A percentile compares a stretch with the other conserved stretches of the same genome.
Evolutionary conservation across 2,888 invertebrate genomes (phyloP).

Genomic region (Ctena decussata): DNA sequence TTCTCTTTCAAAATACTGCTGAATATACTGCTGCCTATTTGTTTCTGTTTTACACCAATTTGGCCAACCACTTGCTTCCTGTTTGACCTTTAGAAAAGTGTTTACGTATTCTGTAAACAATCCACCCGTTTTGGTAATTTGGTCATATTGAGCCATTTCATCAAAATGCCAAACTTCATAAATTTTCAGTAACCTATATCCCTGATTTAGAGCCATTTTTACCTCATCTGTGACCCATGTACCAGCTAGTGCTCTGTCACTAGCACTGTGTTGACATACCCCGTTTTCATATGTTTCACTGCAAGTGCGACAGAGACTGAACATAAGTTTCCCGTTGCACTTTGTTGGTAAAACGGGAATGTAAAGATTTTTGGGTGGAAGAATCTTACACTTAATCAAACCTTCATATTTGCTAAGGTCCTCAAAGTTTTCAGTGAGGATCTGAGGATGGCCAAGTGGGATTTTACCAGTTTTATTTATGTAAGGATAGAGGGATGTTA

Average conservation of each 20-base stretch:
- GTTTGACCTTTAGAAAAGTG: conserved; percentile 32
- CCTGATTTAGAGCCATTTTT: conserved; percentile 24
- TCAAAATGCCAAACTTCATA: conserved; percentile 45
- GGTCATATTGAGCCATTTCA: conserved; percentile 20
- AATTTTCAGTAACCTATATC: conserved; percentile 27
- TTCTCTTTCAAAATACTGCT: conserved; percentile 10
- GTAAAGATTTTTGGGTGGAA: not conserved
- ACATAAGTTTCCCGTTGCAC: conserved; percentile 32
- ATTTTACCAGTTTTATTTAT: conserved; percentile 6
- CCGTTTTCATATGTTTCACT: not conserved
- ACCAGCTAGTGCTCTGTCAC: conserved; percentile 9
- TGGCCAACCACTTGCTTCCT: not conserved
- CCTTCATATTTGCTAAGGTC: conserved; percentile 8
- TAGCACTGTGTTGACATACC: not conserved
- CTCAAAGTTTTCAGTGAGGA: conserved; percentile 17
- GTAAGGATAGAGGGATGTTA: not conserved
- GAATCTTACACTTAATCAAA: conserved; percentile 11
- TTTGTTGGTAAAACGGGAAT: conserved; percentile 23
- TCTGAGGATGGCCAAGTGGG: conserved; percentile 19
- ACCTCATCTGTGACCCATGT: conserved; percentile 33
- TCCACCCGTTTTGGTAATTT: conserved; percentile 8
- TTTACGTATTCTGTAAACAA: conserved; percentile 26
- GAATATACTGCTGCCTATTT: conserved; percentile 15
- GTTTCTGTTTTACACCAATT: not conserved
- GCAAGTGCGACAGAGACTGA: conserved; percentile 28